Percentiles rank a stretch among this genome's conserved stretches.
Evolutionary conservation across 2,888 invertebrate species (phyloP).

Genomic region (Harpalus rufipes): DNA sequence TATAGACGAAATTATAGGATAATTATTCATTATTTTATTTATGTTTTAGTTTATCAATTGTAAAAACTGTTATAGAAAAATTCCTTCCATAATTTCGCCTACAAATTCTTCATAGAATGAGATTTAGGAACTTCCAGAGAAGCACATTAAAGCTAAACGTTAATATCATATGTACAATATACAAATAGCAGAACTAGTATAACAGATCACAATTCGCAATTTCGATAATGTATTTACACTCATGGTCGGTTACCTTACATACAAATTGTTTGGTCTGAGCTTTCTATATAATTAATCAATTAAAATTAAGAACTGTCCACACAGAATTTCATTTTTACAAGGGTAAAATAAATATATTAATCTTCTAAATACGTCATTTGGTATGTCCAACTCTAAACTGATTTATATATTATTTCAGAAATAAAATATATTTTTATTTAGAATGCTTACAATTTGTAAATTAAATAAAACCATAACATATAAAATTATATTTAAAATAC

Average conservation of each 20-base stretch:
- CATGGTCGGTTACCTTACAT: slow-evolving; percentile 61
- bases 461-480: slow-evolving; percentile 46
- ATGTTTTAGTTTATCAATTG: slow-evolving; percentile 34
- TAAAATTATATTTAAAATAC: slow-evolving; percentile 6
- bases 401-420: too few species aligned
- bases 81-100: slow-evolving; percentile 42
- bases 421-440: background rate
- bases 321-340: slow-evolving; percentile 2
- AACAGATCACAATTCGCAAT: slow-evolving; percentile 66
- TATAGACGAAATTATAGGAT: slow-evolving; percentile 49
- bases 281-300: slow-evolving; percentile 50
- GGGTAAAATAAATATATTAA: too few species aligned
- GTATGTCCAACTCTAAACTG: too few species aligned
- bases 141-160: slow-evolving; percentile 71
- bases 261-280: slow-evolving; percentile 66
- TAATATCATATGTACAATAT: slow-evolving; percentile 70
- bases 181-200: slow-evolving; percentile 64
- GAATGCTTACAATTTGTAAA: background rate
- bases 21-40: slow-evolving; percentile 15
- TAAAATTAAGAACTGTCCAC: slow-evolving; percentile 26
- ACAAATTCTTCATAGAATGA: slow-evolving; percentile 51
- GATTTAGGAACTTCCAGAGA: slow-evolving; percentile 69
- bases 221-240: slow-evolving; percentile 63
- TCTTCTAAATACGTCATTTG: slow-evolving; percentile 14
- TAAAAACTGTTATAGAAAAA: slow-evolving; percentile 36